Base-by-base conservation (phyloP, 2,888 invertebrate species). In the Scaptomyza parva region DNA sequence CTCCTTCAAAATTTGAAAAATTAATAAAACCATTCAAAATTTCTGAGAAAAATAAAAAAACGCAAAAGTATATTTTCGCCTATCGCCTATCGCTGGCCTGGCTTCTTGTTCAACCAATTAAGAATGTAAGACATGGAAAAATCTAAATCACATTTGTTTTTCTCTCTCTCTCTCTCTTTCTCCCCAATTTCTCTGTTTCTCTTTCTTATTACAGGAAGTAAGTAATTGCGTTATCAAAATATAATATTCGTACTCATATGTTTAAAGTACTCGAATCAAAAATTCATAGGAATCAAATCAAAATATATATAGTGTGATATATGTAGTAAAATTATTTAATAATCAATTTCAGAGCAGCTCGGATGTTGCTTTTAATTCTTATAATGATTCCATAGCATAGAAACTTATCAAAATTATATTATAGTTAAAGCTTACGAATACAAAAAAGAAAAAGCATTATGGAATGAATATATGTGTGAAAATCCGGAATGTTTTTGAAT, bases 141-240 rank as follows among this genome's bases (percentile, higher is more conserved):
- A 68, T 84, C 30, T 86, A 73, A 80, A 78, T 69, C 70, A 74
- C 70, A 63, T 73, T 65, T 82, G 65, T 86, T 72, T 86, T 78
- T 72, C 69, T 66, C 50, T 58, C 57, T 70, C 67, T 66, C 33
- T 58, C 55, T 30, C 30, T 30, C 30, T 30, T 5, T 63, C 71
- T 76, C 61, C 67, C 70, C 73, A 70, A 76, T 82, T 84, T 74
- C 76, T 86, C 70, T 82, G 70, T 87, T 78, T 89, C 75, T 81
- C 77, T 88, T 89, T 88, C 85, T 90, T 88, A 89, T 92, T 91
- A 75, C 91, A 91, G 91, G 91, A 92, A 91, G 91, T 92, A 92
- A 91, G 91, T 92, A 83, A 80, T 64, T 76, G 70, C 57, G 62
- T 75, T 59, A 64, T 50, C 45, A 51, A 66, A 55, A 37, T 9